A percentile compares a stretch with the other conserved stretches of the same genome.
Conservation (phyloP, 2,888 invertebrate genomes). For the Oasisia sp. region DNA sequence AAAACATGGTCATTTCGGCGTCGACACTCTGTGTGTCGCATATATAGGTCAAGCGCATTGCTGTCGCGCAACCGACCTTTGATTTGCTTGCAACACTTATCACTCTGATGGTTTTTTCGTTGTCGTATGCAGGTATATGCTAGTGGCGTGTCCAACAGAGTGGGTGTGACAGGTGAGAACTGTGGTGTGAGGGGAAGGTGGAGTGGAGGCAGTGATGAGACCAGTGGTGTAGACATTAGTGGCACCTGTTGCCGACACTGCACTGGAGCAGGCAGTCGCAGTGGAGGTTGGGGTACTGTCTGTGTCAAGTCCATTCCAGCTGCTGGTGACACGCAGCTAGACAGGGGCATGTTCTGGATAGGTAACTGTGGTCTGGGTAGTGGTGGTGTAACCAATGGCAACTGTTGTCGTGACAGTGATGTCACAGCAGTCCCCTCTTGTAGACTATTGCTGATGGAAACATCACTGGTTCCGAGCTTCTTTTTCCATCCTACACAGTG, state of each 20-base stretch:
- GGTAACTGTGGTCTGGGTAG: neutral
- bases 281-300: neutral
- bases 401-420: neutral
- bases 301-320: neutral
- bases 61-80: neutral
- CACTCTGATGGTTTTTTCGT: neutral
- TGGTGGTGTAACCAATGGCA: neutral
- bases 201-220: neutral
- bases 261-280: neutral
- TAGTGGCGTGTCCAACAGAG: neutral
- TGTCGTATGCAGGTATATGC: neutral
- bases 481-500: neutral
- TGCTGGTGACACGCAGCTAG: neutral
- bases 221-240: neutral
- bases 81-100: neutral
- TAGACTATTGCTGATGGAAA: neutral
- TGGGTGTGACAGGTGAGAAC: neutral
- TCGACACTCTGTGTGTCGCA: neutral
- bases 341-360: neutral
- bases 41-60: neutral
- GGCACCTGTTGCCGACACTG: neutral
- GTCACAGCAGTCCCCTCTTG: neutral
- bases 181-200: neutral
- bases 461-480: neutral
- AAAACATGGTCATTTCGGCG: neutral